phyloP scores from a whole-genome alignment of 2,888 invertebrate genomes.

The Tachina fera region DNA sequence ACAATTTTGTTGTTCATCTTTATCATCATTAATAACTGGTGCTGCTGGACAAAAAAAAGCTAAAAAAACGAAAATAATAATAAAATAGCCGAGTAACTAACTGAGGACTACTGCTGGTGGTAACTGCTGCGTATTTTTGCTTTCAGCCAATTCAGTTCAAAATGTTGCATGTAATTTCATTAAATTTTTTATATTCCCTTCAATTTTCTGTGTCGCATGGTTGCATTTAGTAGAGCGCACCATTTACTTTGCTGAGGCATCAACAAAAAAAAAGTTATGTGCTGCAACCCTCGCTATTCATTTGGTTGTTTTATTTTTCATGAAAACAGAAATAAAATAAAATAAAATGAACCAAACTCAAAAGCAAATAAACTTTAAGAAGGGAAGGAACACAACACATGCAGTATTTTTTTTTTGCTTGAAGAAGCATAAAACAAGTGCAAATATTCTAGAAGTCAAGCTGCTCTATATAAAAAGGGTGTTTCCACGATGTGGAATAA shows the following conservation, averaged over 20 bases:
- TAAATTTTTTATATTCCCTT: constrained; percentile 52
- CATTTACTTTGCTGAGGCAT: constrained; percentile 39
- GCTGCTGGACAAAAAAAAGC: constrained; percentile 5
- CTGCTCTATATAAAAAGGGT: neutral
- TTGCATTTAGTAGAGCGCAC: constrained; percentile 63
- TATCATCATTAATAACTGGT: neutral
- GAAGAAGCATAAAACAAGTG: neutral
- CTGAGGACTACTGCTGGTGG: neutral
- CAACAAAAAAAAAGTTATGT: neutral
- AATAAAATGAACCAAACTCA: neutral
- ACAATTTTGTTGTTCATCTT: neutral
- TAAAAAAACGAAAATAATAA: neutral
- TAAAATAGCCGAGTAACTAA: constrained; percentile 3
- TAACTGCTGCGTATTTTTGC: constrained; percentile 20
- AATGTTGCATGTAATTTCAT: constrained; percentile 62
- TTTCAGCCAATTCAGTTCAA: constrained; percentile 47
- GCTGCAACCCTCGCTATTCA: constrained; percentile 2
- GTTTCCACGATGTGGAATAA: neutral
- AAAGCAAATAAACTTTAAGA: neutral
- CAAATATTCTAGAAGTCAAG: neutral
- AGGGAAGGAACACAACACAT: neutral
- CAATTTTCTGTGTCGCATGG: constrained; percentile 57
- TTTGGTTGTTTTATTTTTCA: neutral
- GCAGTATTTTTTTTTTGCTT: neutral
- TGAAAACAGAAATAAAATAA: neutral